These are phyloP conservation scores for Pangasianodon gigas DNA, from an alignment of 2,113 vertebrate species.

Conservation along the genomic window DNA sequence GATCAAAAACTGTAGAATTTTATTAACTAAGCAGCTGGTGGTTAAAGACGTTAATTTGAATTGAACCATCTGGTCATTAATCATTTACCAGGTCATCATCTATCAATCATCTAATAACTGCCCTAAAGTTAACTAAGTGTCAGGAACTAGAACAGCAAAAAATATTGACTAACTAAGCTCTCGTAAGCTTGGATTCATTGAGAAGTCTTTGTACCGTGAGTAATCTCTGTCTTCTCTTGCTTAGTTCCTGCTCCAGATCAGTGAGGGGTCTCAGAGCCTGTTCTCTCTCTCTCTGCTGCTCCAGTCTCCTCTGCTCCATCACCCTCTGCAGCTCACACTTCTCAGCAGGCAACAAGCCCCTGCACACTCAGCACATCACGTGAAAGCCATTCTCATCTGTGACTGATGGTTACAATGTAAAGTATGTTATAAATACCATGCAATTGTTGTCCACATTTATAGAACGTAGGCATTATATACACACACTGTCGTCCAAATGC, in stretches of 20 bases:
- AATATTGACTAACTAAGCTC: neutral
- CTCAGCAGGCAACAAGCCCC: slow-evolving; percentile 61
- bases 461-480: neutral
- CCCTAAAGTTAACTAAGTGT: neutral
- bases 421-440: neutral
- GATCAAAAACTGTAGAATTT: neutral
- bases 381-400: neutral
- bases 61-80: neutral
- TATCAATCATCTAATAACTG: neutral
- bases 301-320: slow-evolving; percentile 60
- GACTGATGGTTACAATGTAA: neutral
- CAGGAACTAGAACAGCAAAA: neutral
- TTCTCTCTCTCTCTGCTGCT: slow-evolving; percentile 61
- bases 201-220: slow-evolving; percentile 40
- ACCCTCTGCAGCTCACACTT: slow-evolving; percentile 63
- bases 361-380: slow-evolving; percentile 32
- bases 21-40: neutral
- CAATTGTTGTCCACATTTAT: neutral
- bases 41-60: neutral
- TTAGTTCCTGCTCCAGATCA: slow-evolving; percentile 68
- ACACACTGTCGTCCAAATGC: neutral
- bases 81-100: neutral
- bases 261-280: slow-evolving; percentile 52
- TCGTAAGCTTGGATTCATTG: neutral
- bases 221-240: slow-evolving; percentile 58